phyloP scores from a whole-genome alignment of 2,888 invertebrate genomes.

The Glyphotaelius pellucidus region DNA sequence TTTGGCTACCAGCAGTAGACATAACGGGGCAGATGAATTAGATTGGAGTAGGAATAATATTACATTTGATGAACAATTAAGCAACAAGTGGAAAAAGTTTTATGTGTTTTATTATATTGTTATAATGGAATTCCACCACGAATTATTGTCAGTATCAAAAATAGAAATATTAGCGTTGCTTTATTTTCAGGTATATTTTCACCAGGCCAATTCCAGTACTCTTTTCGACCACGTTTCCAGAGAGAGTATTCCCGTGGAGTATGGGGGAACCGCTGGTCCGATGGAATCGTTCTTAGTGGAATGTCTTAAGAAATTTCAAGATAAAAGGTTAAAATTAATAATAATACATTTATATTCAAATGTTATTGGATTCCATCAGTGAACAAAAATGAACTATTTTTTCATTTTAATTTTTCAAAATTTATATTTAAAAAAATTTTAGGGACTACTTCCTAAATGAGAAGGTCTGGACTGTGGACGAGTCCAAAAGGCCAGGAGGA shows the following conservation, averaged over 20 bases:
- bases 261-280: constrained; percentile 82
- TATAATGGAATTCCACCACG: too few relatives aligned
- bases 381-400: too few relatives aligned
- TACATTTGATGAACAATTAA: too few relatives aligned
- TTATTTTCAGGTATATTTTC: constrained; percentile 81
- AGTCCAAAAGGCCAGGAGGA: constrained; percentile 73
- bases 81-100: too few relatives aligned
- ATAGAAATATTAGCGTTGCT: too few relatives aligned
- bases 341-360: neutral
- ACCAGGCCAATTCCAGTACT: constrained; percentile 81
- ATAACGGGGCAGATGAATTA: too few relatives aligned
- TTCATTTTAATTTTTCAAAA: too few relatives aligned
- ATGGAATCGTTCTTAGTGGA: constrained; percentile 79
- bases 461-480: constrained; percentile 79
- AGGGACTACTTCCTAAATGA: constrained; percentile 80
- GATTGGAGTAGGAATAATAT: too few relatives aligned
- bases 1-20: too few relatives aligned
- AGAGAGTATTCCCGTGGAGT: constrained; percentile 82
- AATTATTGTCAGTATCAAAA: too few relatives aligned
- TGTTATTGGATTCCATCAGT: too few relatives aligned
- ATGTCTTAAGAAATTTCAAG: constrained; percentile 80
- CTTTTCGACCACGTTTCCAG: constrained; percentile 80
- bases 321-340: constrained; percentile 78
- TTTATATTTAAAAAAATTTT: constrained; percentile 64
- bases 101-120: too few relatives aligned